Base-by-base conservation (phyloP, 2,113 vertebrate genomes). In the Piprites chloris region DNA sequence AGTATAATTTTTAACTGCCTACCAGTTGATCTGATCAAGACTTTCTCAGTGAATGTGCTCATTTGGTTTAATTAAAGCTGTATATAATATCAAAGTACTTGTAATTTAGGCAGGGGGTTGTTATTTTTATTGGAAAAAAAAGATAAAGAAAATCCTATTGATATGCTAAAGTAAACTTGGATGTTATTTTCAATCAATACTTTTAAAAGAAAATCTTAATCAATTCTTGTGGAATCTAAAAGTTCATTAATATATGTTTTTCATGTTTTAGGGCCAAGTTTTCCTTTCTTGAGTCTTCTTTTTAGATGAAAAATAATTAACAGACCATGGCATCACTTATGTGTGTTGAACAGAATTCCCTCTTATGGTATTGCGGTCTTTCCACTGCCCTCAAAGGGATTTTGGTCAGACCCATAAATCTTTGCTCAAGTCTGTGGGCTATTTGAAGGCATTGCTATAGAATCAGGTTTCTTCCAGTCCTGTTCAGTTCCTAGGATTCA, bases 351-450 rank as follows among this genome's bases (percentile, higher is more conserved):
- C n/a, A 89, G 71, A 87, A 91, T 95, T 93, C 85, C 75, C 94
- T 78, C 39, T 87, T 85, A 49, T 49, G 24, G 62, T 41, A 11
- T 41, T 89, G 44, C 1, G 0, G 37, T 65, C 75, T 93, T 92
- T 93, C 44, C 66, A 19, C 42, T 90, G 55, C 32, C 46, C 90
- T 93, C 83, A 69, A 74, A 91, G 67, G 55, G 46, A 52, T 87
- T 94, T 93, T 85, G 46, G 80, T 80, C 85, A 90, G 82, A 83
- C 82, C n/a, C 49, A 35, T 93, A 88, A 90, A 90, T 90, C 85
- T 87, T 67, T 61, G 47, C 69, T 94, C 44, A 3, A 63, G 94
- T 94, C 92, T 26, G 28, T 58, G 46, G 72, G 82, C 63, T 90
- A 11, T 83, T 76, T 90, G 75, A 89, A 95, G 72, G 72, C 71